Evolutionary conservation across 2,888 invertebrate genomes (phyloP), one percentile per base, ranked within the genome.

Genomic region (Gonocerus acuteangulatus): DNA sequence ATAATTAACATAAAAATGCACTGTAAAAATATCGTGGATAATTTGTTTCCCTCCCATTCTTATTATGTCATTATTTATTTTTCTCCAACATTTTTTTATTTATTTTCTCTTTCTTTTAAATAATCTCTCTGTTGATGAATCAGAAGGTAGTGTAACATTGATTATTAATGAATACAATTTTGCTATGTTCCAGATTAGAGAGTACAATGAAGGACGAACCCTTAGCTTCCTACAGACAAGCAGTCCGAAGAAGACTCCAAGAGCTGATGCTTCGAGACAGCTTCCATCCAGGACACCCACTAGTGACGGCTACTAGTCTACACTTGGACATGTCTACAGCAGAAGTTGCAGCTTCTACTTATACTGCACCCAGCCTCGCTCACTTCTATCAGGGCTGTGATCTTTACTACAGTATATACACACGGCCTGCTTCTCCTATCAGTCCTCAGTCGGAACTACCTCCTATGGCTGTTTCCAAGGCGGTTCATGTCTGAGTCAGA

Each of bases 321-420:
- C 65, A 66, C 51, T 60, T 66, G 18, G 42, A 61, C 47, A 42
- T 63, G 56, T 21, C 61, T 3, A 65, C 64, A 16, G 66, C 66
- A n/a, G 42, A 42, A 6, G 58, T 52, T 42, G 59, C 47, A 1
- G 52, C 64, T 13, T 21, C 52, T 11, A 47, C 45, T 32, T 62
- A 39, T 54, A 49, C 61, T 7, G 57, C 60, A 9, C 61, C 60
- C 1, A 34, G 18, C 34, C 15, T 60, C 42, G 47, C 49, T 13
- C 51, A 47, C 11, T 60, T 51, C 34, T 64, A 60, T 18, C 51
- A 51, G 32, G 63, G 63, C 22, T 63, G 63, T 44, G 61, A 63
- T 51, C 32, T 63, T 13, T 63, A 48, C 52, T 61, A 61, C 27
- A 23, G 39, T 16, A 51, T 57, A 2, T 23, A 39, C 18, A 16